phyloP scores from a whole-genome alignment of 2,797 vertebrate species.

The Bothrops alternatus region DNA sequence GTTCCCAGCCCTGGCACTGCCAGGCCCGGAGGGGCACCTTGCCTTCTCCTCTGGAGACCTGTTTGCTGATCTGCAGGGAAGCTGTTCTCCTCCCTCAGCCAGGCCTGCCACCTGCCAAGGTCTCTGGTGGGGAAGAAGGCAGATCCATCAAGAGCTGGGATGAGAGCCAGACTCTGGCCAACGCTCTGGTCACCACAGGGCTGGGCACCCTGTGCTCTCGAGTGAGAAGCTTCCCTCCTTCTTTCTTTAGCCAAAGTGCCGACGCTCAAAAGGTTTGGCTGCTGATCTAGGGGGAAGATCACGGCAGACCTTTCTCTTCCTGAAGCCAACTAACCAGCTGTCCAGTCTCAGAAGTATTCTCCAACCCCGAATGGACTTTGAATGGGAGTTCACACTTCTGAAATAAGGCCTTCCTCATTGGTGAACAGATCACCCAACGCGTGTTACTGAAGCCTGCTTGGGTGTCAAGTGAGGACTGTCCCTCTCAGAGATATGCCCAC shows the following conservation, averaged over 20 bases:
- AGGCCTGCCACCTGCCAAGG: neutral
- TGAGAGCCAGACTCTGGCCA: neutral
- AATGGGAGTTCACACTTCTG: neutral
- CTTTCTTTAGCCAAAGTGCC: neutral
- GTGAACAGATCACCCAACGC: neutral
- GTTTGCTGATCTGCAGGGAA: neutral
- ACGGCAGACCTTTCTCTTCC: neutral
- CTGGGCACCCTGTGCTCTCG: neutral
- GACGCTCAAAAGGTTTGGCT: neutral
- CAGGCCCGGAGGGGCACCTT: neutral
- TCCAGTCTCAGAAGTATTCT: neutral
- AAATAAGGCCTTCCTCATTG: neutral
- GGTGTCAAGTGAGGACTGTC: neutral
- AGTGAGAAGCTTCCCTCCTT: neutral
- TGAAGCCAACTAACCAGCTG: neutral
- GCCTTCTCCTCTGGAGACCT: neutral
- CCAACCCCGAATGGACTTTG: neutral
- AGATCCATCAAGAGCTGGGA: neutral
- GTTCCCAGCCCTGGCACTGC: neutral
- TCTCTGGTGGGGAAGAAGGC: neutral
- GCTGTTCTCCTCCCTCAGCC: neutral
- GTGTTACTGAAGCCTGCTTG: neutral
- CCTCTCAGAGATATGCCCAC: neutral
- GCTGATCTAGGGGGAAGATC: neutral
- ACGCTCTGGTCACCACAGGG: neutral